phyloP scores from a whole-genome alignment of 2,113 vertebrate species.

The Pelmatolapia mariae region DNA sequence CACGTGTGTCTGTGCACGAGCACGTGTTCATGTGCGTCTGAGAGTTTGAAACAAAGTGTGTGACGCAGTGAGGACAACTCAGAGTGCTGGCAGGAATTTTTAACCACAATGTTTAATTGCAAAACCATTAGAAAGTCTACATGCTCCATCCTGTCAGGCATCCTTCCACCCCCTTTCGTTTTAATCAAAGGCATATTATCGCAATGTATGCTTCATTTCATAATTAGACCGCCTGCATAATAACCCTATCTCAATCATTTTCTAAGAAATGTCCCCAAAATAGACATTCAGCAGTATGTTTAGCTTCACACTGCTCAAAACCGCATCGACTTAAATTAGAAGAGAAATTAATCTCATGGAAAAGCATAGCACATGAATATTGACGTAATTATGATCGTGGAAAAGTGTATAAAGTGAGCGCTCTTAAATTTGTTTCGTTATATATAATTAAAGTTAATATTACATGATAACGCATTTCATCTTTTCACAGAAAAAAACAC shows the following conservation, averaged over 20 bases:
- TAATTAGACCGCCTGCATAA: slow-evolving; percentile 22
- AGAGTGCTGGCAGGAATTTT: neutral
- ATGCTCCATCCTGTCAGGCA: slow-evolving; percentile 11
- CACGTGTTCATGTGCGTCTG: neutral
- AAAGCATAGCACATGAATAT: neutral
- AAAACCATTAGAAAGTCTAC: slow-evolving; percentile 14
- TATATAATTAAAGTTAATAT: neutral
- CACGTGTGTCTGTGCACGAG: neutral
- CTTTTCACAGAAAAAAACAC: neutral
- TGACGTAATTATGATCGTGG: neutral
- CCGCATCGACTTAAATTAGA: neutral
- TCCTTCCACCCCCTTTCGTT: slow-evolving; percentile 1
- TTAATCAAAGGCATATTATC: neutral
- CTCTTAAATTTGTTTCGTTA: neutral
- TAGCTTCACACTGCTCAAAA: neutral
- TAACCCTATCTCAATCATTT: neutral
- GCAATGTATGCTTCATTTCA: slow-evolving; percentile 14
- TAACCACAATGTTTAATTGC: slow-evolving; percentile 16
- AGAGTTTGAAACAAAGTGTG: neutral
- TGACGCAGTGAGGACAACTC: neutral
- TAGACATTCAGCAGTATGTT: neutral
- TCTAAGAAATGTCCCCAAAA: neutral
- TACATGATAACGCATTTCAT: neutral
- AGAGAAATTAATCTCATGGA: neutral
- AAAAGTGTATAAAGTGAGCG: neutral